Base-by-base conservation (phyloP, 2,113 vertebrate genomes). In the Oryzias woworae region DNA sequence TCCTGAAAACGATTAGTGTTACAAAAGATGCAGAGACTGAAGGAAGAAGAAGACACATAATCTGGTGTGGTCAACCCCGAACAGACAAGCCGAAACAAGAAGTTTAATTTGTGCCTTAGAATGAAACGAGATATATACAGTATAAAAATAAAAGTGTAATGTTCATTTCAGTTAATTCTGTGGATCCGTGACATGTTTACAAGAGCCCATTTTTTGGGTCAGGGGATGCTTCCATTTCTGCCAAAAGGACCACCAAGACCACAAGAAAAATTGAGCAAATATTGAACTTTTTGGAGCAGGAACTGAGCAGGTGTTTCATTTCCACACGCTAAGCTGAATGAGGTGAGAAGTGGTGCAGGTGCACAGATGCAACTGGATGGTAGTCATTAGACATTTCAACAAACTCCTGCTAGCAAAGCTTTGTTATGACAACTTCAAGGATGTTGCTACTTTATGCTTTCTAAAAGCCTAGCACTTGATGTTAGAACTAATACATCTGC, bases 221-320 rank as follows among this genome's bases (percentile, higher is more conserved):
- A 36, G 20, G 61, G 61, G 26, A 28, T 28, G 26, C 5, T 28
- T 28, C 26, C 5, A 28, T 3, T 28, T 28, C 5, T 4, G 4
- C 1, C 26, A 18, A 49, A 36, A 7, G 42, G 5, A 14, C 24
- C 51, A 44, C 46, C 20, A 8, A 64, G 0, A 50, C 5, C 65
- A 36, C 49, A 12, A 52, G 18, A 31, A 18, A 17, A 20, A 43
- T 64, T 61, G n/a, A 41, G 49, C 61, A 24, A 68, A 61, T 20
- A 57, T 55, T 60, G 0, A 12, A 31, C 55, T 50, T 42, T 26
- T 8, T 8, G 4, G 8, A 17, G 7, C 2, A 22, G 12, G 23
- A 17, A 51, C 48, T 42, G 49, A 58, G n/a, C 45, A 50, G 5
- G 41, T 62, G 46, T 70, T 73, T 72, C 3, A 15, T n/a, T 49